Evolutionary conservation across 2,888 invertebrate species (phyloP), one percentile per base, ranked within the genome.

Genomic region (Acronicta psi): DNA sequence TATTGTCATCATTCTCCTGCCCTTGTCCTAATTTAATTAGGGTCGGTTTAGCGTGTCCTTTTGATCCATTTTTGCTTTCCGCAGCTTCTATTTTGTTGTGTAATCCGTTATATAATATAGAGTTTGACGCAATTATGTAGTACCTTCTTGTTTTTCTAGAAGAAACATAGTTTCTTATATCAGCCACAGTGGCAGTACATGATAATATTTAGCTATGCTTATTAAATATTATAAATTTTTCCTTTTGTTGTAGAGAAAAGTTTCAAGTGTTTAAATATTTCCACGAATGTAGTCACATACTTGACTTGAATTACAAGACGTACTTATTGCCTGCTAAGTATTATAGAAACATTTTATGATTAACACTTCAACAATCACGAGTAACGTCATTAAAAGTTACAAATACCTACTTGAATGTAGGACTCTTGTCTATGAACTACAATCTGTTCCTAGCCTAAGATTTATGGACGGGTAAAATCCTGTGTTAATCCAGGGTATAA

Each of bases 151-250:
- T 0, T n/a, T n/a, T 42, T 11, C 8, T 23, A 14, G n/a, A 23
- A 23, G 14, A 8, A 42, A 20, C 42, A 13, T 20, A 11, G 17
- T 6, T 18, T 17, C 18, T 41, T 20, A 6, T n/a, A 7, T n/a
- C 13, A 5, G 13, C 20, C 18, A 20, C n/a, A 41, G 23, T 36
- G 20, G 16, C 16, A 13, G 34, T 36, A 17, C 10, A 14, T 49
- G 38, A 49, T 58, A 65, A 62, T 62, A 47, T 65, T 64, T 47
- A 40, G 23, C 17, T 38, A 8, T 13, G 20, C 31, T 37, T 14
- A 25, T 65, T 47, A 14, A 66, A 49, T 62, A 62, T 57, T 46
- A 29, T 23, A 18, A n/a, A 36, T 40, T 44, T 65, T 43, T 43
- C 16, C 38, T 14, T 29, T 45, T 47, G 56, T 25, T 40, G 7